Evolutionary conservation across 2,797 vertebrate genomes (phyloP), one percentile per base, ranked within the genome.

Genomic region (Decapterus maruadsi): DNA sequence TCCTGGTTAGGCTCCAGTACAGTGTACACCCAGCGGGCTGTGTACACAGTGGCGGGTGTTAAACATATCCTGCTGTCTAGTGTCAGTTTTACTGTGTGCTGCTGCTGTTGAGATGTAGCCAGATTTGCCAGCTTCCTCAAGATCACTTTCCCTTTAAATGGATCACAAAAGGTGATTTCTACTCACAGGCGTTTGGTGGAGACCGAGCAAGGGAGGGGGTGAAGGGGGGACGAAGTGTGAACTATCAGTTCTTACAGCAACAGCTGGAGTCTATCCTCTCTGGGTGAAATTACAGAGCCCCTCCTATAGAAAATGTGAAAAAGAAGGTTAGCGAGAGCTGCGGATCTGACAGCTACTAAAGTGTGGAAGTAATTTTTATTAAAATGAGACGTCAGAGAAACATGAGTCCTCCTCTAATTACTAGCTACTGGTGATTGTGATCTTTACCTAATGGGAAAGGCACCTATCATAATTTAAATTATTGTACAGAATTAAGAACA

Each of bases 181-280:
- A 74, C 82, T 85, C 36, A 51, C 80, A 82, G 76, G 40, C 64
- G 16, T 86, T 88, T 62, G 78, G 80, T 54, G 72, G 78, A 79
- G 78, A 82, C 26, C 3, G 26, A 26, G 79, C 53, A 70, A 13
- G 66, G 31, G 31, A 34, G 31, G 4, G 31, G 31, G 4, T 5
- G 31, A 4, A 26, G 26, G 43, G 69, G 77, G 62, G 61, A 63
- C 40, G 55, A 85, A 20, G 86, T 92, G 92, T 90, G 89, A 92
- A 90, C 83, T 89, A 85, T 91, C 91, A 80, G 80, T 85, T 90
- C 88, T 81, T 90, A 89, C 76, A 81, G 75, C 79, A 92, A 93
- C 94, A 95, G 95, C 95, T 94, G 96, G 95, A 96, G 94, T 94
- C 92, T 96, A 61, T 72, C 93, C 92, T 94, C 95, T 95, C 94